Conservation (phyloP, 2,888 invertebrate species). For the Drosophila birchii region DNA sequence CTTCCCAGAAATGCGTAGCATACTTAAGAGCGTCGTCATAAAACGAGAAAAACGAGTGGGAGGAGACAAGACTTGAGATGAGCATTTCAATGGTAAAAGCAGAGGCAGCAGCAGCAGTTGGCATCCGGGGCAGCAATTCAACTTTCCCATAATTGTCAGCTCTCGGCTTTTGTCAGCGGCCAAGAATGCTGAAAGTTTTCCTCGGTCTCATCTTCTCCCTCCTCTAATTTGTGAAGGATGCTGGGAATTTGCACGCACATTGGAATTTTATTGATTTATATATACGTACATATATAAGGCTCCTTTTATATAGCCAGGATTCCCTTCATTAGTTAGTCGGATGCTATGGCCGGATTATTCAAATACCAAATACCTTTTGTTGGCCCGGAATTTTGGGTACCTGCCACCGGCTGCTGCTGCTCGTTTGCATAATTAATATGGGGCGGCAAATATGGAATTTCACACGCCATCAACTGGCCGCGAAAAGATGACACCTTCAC, state of each 20-base stretch:
- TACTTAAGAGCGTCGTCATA: constrained; percentile 61
- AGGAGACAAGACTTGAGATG: constrained; percentile 6
- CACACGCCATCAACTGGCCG: constrained; percentile 42
- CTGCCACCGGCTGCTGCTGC: constrained; percentile 5
- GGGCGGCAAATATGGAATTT: constrained; percentile 46
- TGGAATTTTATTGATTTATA: constrained; percentile 76
- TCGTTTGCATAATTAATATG: constrained; percentile 50
- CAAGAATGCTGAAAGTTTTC: constrained; percentile 39
- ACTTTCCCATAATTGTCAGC: constrained; percentile 49
- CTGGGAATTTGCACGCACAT: constrained; percentile 58
- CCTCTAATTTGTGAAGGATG: constrained; percentile 17
- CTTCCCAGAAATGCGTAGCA: constrained; percentile 51
- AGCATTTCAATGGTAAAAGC: constrained; percentile 24
- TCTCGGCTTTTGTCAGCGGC: constrained; percentile 39
- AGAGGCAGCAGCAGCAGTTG: constrained; percentile 6
- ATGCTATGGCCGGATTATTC: constrained; percentile 58
- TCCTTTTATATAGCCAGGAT: constrained; percentile 22
- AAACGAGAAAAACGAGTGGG: constrained; percentile 9
- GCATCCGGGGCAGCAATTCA: constrained; percentile 37
- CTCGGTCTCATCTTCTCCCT: no score
- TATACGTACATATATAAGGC: constrained; percentile 43
- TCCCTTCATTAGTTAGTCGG: constrained; percentile 56
- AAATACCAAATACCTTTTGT: constrained; percentile 65
- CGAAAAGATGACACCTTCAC: constrained; percentile 31
- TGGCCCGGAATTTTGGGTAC: constrained; percentile 20